Conservation (phyloP, 2,888 invertebrate species). For the Chrysolina americana region DNA sequence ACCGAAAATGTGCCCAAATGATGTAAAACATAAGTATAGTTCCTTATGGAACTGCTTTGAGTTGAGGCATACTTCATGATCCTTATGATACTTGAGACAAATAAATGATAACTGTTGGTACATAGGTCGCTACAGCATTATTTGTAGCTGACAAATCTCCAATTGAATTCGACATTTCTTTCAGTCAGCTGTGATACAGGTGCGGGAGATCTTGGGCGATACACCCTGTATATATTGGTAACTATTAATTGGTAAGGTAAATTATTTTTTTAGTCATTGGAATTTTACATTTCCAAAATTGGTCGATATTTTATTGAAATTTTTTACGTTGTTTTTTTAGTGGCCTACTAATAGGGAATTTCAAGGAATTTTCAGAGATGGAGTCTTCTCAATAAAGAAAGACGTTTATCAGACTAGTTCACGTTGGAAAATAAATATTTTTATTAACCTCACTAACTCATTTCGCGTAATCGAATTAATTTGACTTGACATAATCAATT, state of each 20-base stretch:
- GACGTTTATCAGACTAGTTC: neutral
- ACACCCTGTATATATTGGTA: slow-evolving; percentile 53
- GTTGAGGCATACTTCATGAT: too few species aligned
- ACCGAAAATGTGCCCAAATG: too few species aligned
- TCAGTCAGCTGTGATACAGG: slow-evolving; percentile 37
- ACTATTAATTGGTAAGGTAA: slow-evolving; percentile 62
- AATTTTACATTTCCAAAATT: slow-evolving; percentile 47
- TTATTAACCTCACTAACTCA: neutral
- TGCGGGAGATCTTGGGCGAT: slow-evolving; percentile 40
- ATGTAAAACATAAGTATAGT: too few species aligned
- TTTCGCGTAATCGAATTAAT: neutral
- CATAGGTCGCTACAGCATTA: neutral
- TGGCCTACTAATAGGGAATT: slow-evolving; percentile 4
- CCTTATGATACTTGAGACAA: too few species aligned
- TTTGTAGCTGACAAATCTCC: slow-evolving; percentile 18
- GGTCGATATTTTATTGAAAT: slow-evolving; percentile 26
- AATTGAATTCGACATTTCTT: slow-evolving; percentile 23
- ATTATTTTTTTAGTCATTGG: slow-evolving; percentile 58
- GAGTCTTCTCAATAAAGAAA: slow-evolving; percentile 5
- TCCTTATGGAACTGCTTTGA: too few species aligned
- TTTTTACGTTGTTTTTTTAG: slow-evolving; percentile 25
- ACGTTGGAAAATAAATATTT: neutral
- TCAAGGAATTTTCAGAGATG: slow-evolving; percentile 17
- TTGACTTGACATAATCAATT: neutral
- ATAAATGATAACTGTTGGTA: too few species aligned